Conservation (phyloP, 2,113 vertebrate species). For the human region GRCh38 chr1:190424501-190425000, state of each 20-base stretch:
- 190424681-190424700: background rate
- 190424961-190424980: background rate
- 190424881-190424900: background rate
- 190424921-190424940: background rate
- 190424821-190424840: background rate
- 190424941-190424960: background rate
- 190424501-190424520: background rate
- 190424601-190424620: background rate
- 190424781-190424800: background rate
- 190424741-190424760: background rate
- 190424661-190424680: background rate
- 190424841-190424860: background rate
- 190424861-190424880: background rate
- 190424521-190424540: background rate
- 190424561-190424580: background rate
- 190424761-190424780: background rate
- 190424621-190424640: background rate
- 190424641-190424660: accelerated
- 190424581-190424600: background rate
- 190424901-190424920: background rate
- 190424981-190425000: background rate
- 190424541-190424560: background rate
- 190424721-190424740: background rate
- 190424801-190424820: background rate
- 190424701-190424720: background rate